These are phyloP conservation scores for Malthinus flaveolus DNA, from an alignment of 2,888 invertebrate species.

Conservation along the genomic window DNA sequence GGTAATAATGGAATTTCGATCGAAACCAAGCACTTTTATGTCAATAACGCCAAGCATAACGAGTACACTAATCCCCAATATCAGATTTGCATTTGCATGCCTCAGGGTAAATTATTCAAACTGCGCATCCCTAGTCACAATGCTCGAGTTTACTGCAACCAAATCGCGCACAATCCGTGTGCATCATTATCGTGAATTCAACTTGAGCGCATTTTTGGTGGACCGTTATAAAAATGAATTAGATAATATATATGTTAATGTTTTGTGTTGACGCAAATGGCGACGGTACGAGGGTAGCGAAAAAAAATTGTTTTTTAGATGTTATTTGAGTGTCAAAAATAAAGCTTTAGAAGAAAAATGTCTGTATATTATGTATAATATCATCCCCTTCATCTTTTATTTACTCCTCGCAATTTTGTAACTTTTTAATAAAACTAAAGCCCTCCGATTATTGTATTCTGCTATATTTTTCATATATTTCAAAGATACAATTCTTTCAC, in stretches of 20 bases:
- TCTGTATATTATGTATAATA: background rate
- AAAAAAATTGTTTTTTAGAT: background rate
- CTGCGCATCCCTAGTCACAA: slow-evolving; percentile 68
- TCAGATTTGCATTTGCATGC: slow-evolving; percentile 90
- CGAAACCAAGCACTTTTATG: slow-evolving; percentile 72
- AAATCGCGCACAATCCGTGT: slow-evolving; percentile 69
- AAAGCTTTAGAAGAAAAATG: background rate
- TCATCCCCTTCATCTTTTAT: no score
- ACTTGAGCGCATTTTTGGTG: no score
- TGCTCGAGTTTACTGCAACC: slow-evolving; percentile 63
- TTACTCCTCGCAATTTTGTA: no score
- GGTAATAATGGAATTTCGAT: slow-evolving; percentile 72
- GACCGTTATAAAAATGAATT: no score
- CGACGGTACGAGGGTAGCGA: no score
- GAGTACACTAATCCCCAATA: slow-evolving; percentile 63
- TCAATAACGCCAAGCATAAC: slow-evolving; percentile 57
- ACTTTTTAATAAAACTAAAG: no score
- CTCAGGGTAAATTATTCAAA: slow-evolving; percentile 80
- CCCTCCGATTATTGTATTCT: no score
- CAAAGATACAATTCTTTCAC: no score
- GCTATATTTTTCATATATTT: no score
- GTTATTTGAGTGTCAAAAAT: background rate
- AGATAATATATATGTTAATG: no score
- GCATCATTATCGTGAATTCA: no score
- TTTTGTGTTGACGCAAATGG: no score